Base-by-base conservation (phyloP, 2,797 vertebrate genomes). In the Melanotaenia trifasciata region DNA sequence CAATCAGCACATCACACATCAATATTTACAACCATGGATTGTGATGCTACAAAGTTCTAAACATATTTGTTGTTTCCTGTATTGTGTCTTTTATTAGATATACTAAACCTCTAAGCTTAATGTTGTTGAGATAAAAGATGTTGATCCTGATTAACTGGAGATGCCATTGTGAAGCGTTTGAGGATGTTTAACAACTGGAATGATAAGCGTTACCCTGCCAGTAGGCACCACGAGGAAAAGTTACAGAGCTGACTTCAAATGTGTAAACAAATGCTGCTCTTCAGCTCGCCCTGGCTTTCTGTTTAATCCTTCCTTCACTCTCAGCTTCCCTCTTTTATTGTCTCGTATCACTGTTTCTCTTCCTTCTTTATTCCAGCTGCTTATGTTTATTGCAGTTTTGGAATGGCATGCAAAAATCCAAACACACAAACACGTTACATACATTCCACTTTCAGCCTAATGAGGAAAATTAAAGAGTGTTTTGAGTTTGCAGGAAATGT, bases 361-460 rank as follows among this genome's bases (percentile, higher is more conserved):
- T 10, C 36, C 18, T 28, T 32, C 9, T 18, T 61, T 24, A 26
- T 60, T 74, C 40, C 71, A 36, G 53, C 50, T 61, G 58, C 63
- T 69, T 69, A 58, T 66, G 43, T 72, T 74, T 54, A 1, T 38
- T 78, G 79, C 16, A 72, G 71, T 83, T 84, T 16, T 59, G 7
- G 60, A 12, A 63, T 28, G 64, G 62, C 54, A 76, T 56, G 33
- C 54, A 75, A 83, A 65, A 58, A 83, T 43, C 30, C 43, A 45
- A 43, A 71, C 53, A 60, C 30, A 73, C 32, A 54, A 58, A 67
- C 67, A 58, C 68, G 72, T 69, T 64, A 30, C 70, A 76, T 45
- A 66, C 79, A 71, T 85, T 85, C 77, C 77, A 38, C 75, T 36
- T 78, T 72, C 33, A 70, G 58, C 67, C 36, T 87, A 81, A 86